Evolutionary conservation across 2,797 vertebrate genomes (phyloP), one percentile per base, ranked within the genome.

Genomic region (Alfaro cultratus): DNA sequence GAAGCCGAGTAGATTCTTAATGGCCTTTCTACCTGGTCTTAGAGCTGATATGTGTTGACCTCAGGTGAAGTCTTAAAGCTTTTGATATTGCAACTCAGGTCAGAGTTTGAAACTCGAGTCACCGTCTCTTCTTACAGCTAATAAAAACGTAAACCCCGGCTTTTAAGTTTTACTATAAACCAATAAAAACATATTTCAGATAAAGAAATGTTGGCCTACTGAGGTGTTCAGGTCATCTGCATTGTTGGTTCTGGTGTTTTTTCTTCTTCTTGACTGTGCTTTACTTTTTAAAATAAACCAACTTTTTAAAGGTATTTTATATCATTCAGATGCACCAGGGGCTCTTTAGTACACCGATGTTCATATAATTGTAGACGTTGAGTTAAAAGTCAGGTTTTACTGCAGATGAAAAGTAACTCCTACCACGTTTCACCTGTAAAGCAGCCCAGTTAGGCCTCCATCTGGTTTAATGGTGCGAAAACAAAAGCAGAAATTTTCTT

Each of bases 401-500:
- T 26, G 21, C 39, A 41, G 34, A 49, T 55, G 45, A 67, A 83
- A 55, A 82, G 77, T 47, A 83, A 73, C 85, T 83, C 76, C 89
- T 80, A 80, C 75, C 80, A 74, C 89, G 74, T 74, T 77, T 86
- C 87, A 90, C 83, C 64, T 70, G 73, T 84, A 82, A 87, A 84
- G 51, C 79, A 82, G n/a, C 84, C 91, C 82, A 79, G 77, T 76
- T 82, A 55, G 84, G 76, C 82, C 84, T 81, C 39, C 79, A 62
- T 76, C 76, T 84, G 74, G 72, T 76, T 76, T 88, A 94, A 94
- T 93, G 88, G 87, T 82, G 89, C 86, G 86, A 91, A 94, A 92
- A 90, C 85, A 75, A 80, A 86, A 81, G 74, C 46, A 8, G n/a
- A 75, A 80, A 86, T 71, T 71, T 36, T 79, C 81, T 79, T 81